Percentiles rank a stretch among this genome's conserved stretches.
Evolutionary conservation across 1,140 invertebrate species (phyloP).

Genomic region (Trachymyrmex septentrionalis): DNA sequence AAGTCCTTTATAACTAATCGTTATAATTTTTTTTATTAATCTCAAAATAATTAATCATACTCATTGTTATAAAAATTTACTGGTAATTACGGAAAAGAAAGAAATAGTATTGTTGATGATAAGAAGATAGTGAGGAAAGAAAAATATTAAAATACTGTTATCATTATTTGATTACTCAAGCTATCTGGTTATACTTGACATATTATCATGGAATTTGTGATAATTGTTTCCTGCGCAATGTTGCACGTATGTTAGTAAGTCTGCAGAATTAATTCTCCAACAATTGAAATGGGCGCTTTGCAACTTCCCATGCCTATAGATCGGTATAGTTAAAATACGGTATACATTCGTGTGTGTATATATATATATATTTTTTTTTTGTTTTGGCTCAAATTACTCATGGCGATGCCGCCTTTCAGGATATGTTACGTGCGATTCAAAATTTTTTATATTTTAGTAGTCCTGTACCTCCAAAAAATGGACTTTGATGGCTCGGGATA

Average conservation of each 20-base stretch:
- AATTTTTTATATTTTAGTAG: too few relatives aligned
- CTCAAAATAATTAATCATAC: too few relatives aligned
- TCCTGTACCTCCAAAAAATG: too few relatives aligned
- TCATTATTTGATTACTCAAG: slow-evolving; percentile 40
- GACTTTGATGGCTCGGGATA: too few relatives aligned
- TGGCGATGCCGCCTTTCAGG: too few relatives aligned
- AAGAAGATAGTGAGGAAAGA: neutral
- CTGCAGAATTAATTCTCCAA: neutral
- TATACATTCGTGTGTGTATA: too few relatives aligned
- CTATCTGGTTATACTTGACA: slow-evolving; percentile 44
- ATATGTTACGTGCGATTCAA: too few relatives aligned
- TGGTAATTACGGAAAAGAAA: neutral
- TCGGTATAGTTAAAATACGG: neutral
- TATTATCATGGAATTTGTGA: slow-evolving; percentile 51
- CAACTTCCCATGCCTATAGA: neutral
- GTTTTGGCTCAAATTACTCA: too few relatives aligned
- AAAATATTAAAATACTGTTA: slow-evolving; percentile 36
- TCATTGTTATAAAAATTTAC: neutral
- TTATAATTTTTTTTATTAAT: neutral
- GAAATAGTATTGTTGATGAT: neutral
- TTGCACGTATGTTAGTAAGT: neutral
- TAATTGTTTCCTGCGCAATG: slow-evolving; percentile 53
- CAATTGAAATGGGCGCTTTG: neutral
- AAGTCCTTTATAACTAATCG: neutral
- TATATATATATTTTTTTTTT: neutral